These are phyloP conservation scores for Amblyteles armatorius DNA, from an alignment of 2,888 invertebrate genomes.

Conservation along the genomic window DNA sequence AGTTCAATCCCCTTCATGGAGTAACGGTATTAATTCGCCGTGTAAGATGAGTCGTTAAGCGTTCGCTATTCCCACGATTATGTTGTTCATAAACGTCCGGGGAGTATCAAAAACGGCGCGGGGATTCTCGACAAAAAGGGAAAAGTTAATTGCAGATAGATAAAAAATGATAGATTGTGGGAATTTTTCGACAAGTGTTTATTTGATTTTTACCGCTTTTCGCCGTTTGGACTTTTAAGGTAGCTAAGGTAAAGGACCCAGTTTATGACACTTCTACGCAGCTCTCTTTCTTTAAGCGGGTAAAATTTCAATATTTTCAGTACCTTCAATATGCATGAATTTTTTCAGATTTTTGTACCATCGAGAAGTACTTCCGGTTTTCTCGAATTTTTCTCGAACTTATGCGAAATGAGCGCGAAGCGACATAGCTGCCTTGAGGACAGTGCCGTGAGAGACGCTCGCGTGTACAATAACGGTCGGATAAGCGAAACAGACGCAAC, in stretches of 20 bases:
- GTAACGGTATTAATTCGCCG: constrained; percentile 50
- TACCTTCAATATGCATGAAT: too few species aligned
- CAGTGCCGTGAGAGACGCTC: not conserved
- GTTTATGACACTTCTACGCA: too few species aligned
- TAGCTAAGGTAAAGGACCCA: too few species aligned
- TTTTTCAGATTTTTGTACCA: too few species aligned
- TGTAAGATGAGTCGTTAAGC: constrained; percentile 38
- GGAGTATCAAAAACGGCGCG: not conserved
- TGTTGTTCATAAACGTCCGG: not conserved
- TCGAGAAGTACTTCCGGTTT: too few species aligned
- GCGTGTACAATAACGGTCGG: not conserved
- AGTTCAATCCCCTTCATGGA: constrained; percentile 48
- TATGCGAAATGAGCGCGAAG: too few species aligned
- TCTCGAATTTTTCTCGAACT: too few species aligned
- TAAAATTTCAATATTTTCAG: too few species aligned
- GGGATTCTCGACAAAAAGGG: not conserved
- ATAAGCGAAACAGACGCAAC: not conserved
- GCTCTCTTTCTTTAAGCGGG: too few species aligned
- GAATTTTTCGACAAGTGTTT: not conserved
- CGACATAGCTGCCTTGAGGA: not conserved
- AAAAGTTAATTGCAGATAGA: not conserved
- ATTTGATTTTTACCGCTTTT: not conserved
- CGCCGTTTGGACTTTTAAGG: not conserved
- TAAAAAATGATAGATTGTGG: not conserved
- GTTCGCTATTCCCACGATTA: constrained; percentile 44